A percentile compares a stretch with the other conserved stretches of the same genome.
Conservation (phyloP, 2,113 vertebrate species). For the Martes martes region DNA sequence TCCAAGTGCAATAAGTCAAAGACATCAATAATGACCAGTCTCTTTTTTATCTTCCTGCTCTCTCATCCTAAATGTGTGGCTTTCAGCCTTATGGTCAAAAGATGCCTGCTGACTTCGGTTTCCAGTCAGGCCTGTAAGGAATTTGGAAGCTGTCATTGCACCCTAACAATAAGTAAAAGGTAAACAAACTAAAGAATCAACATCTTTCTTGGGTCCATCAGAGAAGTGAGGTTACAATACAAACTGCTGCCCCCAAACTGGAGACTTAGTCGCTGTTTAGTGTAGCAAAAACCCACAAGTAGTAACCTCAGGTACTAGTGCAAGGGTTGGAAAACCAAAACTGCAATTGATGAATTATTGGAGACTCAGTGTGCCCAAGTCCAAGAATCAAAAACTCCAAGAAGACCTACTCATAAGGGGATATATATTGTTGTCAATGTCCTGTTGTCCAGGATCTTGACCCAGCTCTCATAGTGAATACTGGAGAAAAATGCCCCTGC, state of each 20-base stretch:
- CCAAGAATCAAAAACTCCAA: neutral
- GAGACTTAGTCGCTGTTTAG: neutral
- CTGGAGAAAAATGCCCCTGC: neutral
- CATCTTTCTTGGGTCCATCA: neutral
- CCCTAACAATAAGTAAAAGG: neutral
- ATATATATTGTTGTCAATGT: neutral
- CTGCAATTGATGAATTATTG: neutral
- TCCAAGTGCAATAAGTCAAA: neutral
- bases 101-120: neutral
- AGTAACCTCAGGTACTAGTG: neutral
- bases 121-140: neutral
- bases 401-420: neutral
- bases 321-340: neutral
- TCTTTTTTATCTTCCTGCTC: neutral
- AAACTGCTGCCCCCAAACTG: neutral
- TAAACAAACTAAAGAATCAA: neutral
- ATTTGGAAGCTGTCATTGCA: neutral
- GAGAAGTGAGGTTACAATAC: neutral
- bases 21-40: neutral
- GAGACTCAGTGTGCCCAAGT: neutral
- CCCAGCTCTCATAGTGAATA: neutral
- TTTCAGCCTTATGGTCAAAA: neutral
- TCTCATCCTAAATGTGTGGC: neutral
- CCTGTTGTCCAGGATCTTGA: neutral
- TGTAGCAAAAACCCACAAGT: neutral